These are phyloP conservation scores for Phortica okadai DNA, from an alignment of 2,888 invertebrate genomes.

Conservation along the genomic window DNA sequence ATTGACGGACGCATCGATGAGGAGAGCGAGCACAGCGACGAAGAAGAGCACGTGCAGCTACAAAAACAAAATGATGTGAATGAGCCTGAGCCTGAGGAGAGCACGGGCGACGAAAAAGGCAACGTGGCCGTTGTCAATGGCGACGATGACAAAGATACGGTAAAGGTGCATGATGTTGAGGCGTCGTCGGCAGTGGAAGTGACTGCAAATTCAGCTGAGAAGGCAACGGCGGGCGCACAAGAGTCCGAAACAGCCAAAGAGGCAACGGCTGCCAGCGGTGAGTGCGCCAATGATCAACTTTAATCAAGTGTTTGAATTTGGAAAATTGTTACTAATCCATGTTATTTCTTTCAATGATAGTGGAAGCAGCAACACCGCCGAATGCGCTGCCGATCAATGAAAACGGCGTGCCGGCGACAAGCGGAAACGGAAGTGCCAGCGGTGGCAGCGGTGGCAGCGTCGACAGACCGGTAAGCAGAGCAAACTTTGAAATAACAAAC, in stretches of 20 bases:
- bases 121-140: constrained; percentile 17
- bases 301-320: too few species aligned
- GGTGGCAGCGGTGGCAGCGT: constrained; percentile 40
- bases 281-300: neutral
- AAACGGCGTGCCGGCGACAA: constrained; percentile 14
- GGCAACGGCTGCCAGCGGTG: neutral
- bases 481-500: constrained; percentile 45
- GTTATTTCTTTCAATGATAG: constrained; percentile 8
- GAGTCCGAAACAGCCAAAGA: neutral
- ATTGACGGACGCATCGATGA: constrained; percentile 59
- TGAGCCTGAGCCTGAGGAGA: neutral
- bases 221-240: neutral
- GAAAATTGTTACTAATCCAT: too few species aligned
- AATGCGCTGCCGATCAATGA: constrained; percentile 37
- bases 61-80: neutral
- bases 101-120: neutral
- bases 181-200: neutral
- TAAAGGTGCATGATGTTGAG: constrained; percentile 14
- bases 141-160: constrained; percentile 9
- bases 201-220: neutral
- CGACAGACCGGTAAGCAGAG: constrained; percentile 76
- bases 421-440: constrained; percentile 11
- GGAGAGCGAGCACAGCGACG: constrained; percentile 42
- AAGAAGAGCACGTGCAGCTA: neutral
- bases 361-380: constrained; percentile 14